Percentiles rank a stretch among this genome's conserved stretches.
phyloP scores from a whole-genome alignment of 2,113 vertebrate genomes.

The Riparia riparia region DNA sequence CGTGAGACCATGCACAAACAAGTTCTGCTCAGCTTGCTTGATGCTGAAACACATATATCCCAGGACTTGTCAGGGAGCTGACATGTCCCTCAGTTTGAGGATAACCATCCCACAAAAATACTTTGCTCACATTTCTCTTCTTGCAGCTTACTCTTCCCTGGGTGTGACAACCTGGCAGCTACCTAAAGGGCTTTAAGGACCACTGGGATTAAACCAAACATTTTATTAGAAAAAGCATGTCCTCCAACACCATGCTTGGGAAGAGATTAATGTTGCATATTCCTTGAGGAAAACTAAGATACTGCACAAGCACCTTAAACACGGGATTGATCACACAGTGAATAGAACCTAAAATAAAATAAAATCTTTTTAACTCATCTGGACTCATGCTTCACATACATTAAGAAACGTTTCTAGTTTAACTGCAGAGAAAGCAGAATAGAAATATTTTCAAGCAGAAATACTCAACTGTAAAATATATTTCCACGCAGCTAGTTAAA shows the following conservation, averaged over 20 bases:
- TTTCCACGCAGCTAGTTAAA: not conserved
- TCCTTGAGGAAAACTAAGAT: not conserved
- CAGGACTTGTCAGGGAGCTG: not conserved
- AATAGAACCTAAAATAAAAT: not conserved
- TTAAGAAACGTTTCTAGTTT: not conserved
- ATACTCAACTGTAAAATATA: not conserved
- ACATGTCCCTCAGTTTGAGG: not conserved
- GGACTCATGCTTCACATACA: not conserved
- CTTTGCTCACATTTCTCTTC: not conserved
- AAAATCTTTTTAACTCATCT: not conserved
- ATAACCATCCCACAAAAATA: not conserved
- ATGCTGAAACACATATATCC: not conserved
- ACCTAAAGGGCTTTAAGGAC: not conserved
- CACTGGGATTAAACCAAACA: not conserved
- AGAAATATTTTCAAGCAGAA: not conserved
- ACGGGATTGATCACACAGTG: not conserved
- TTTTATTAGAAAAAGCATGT: not conserved
- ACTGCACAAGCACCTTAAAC: not conserved
- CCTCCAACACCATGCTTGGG: not conserved
- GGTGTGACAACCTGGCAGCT: not conserved
- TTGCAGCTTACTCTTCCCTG: not conserved
- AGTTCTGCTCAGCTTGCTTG: not conserved
- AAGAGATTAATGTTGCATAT: not conserved
- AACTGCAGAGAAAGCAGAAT: not conserved
- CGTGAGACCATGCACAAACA: fast-evolving